A percentile compares a stretch with the other conserved stretches of the same genome.
phyloP scores from a whole-genome alignment of 2,797 vertebrate genomes.

The Sebastes reedi region DNA sequence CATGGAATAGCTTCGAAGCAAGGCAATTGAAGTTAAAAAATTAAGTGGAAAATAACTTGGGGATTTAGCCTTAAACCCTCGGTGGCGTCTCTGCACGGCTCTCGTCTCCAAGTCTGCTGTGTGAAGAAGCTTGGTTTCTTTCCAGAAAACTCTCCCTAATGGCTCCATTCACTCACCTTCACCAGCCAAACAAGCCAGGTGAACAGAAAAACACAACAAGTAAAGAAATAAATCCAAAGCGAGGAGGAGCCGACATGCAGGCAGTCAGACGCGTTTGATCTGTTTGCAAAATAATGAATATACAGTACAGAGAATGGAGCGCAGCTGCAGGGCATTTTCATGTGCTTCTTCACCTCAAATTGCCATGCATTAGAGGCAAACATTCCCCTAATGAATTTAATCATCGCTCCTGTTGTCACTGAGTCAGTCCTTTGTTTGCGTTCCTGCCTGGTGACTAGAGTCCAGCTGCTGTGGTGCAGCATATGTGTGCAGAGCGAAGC shows the following conservation, averaged over 20 bases:
- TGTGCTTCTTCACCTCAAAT: constrained; percentile 41
- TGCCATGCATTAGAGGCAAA: constrained; percentile 40
- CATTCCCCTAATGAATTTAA: constrained; percentile 69
- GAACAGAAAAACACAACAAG: neutral
- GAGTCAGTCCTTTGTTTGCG: constrained; percentile 57
- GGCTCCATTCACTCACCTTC: constrained; percentile 16
- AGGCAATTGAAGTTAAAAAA: constrained; percentile 27
- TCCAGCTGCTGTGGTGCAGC: constrained; percentile 34
- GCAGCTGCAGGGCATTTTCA: constrained; percentile 25
- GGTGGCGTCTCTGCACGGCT: neutral
- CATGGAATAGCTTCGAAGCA: constrained; percentile 7
- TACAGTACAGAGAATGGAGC: constrained; percentile 15
- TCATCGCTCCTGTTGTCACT: constrained; percentile 54
- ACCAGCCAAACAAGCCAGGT: neutral
- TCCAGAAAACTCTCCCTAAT: constrained; percentile 10
- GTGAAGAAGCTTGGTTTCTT: neutral
- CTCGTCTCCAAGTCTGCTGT: neutral
- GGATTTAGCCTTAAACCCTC: constrained; percentile 26
- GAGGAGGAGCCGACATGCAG: constrained; percentile 20
- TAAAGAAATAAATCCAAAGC: constrained; percentile 7
- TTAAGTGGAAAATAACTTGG: constrained; percentile 46
- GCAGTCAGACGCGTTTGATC: constrained; percentile 30
- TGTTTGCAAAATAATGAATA: constrained; percentile 21
- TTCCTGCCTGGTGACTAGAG: constrained; percentile 9
- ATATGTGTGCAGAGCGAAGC: constrained; percentile 34